phyloP scores from a whole-genome alignment of 2,888 invertebrate genomes.

The Plemyria rubiginata region DNA sequence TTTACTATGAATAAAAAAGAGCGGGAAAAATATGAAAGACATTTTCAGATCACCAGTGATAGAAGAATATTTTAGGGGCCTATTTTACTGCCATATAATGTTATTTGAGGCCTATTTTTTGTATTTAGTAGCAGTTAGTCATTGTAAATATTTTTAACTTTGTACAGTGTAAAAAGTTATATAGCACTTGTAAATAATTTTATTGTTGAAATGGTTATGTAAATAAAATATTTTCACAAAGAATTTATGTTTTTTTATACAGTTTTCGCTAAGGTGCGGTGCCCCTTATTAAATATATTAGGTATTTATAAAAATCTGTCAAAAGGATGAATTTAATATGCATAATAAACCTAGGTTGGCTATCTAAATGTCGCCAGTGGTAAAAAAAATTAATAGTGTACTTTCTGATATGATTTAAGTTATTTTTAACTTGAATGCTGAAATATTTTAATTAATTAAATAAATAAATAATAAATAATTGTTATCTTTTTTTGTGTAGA shows the following conservation, averaged over 20 bases:
- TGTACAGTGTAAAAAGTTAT: constrained; percentile 62
- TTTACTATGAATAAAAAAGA: neutral
- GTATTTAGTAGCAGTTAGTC: constrained; percentile 25
- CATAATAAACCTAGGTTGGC: no score
- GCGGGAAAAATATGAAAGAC: neutral
- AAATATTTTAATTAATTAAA: no score
- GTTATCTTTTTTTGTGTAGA: no score
- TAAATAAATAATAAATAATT: no score
- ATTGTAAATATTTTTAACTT: constrained; percentile 47
- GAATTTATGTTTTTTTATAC: neutral
- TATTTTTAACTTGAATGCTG: no score
- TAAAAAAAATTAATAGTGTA: no score
- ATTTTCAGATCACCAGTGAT: neutral
- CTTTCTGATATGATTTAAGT: no score
- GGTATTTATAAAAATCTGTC: no score
- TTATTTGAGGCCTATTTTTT: constrained; percentile 4
- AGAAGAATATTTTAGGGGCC: neutral
- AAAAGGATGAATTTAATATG: no score
- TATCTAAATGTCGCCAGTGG: no score
- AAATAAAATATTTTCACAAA: constrained; percentile 72
- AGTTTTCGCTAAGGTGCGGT: no score
- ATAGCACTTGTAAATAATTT: constrained; percentile 69
- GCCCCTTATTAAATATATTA: no score
- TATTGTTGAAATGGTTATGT: constrained; percentile 75
- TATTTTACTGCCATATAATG: constrained; percentile 2